Evolutionary conservation across 2,797 vertebrate genomes (phyloP), one percentile per base, ranked within the genome.

Genomic region (Rhynchotus rufescens): DNA sequence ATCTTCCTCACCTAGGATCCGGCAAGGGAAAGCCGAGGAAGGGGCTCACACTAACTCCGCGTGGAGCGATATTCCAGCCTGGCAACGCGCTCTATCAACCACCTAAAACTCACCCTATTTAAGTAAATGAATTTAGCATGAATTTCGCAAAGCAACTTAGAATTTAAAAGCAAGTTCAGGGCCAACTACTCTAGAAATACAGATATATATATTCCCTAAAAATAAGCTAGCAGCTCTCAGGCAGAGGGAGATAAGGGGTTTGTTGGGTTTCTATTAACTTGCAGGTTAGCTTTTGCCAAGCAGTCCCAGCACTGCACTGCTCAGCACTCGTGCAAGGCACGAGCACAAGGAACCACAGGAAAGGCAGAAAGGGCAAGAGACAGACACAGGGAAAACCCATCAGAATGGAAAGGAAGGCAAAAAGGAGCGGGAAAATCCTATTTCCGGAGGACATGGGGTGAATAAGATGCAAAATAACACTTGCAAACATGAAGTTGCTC

Each of bases 11-110:
- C 84, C 68, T 88, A 75, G 85, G 91, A 91, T 45, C 44, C 52
- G 77, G 67, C 61, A 92, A n/a, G n/a, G 38, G 17, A 57, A 28
- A 86, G 67, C 60, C 52, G 47, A 84, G 74, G 56, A 94, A 61
- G 15, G 59, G 67, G 92, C 64, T 57, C 89, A 44, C 57, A 89
- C 76, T 61, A n/a, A 81, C 81, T 95, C 80, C 51, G 64, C 75
- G 88, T 51, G 67, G 80, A 89, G 76, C 82, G 86, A 10, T 67
- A 90, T 77, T 94, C 92, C 61, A 91, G 60, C 0, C 0, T 64
- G 40, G 72, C n/a, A 82, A 45, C 0, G 1, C 76, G 20, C 56
- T 80, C 1, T 47, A 51, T 88, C 61, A 83, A 38, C 72, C 91
- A 81, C 32, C 57, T 81, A 69, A 95, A 85, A 73, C 83, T 93